Percentiles rank a stretch among this genome's conserved stretches.
These are phyloP conservation scores for Eulacestoma nigropectus DNA, from an alignment of 2,113 vertebrate genomes.

Conservation along the genomic window DNA sequence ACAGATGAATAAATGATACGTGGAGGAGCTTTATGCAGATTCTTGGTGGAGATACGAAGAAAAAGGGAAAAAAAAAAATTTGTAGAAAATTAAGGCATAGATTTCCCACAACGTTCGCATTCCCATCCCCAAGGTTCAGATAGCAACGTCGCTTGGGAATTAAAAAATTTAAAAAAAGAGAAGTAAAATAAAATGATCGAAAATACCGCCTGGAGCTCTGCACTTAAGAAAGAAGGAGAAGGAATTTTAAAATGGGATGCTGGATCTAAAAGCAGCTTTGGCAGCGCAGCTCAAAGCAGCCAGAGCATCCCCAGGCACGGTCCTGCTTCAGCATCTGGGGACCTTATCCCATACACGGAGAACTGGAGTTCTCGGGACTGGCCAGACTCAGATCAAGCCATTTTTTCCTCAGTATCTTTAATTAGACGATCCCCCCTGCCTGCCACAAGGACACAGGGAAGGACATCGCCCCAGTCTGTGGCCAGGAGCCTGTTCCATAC, in stretches of 20 bases:
- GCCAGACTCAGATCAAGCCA: background rate
- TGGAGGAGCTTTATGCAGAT: conserved; percentile 5
- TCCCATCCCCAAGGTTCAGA: background rate
- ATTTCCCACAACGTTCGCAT: background rate
- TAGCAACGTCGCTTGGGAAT: background rate
- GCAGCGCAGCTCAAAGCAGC: background rate
- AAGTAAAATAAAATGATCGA: background rate
- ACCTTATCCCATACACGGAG: fast-evolving
- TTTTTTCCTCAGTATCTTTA: background rate
- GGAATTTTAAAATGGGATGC: background rate
- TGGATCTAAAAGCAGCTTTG: background rate
- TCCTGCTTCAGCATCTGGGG: background rate
- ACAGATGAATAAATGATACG: conserved; percentile 37
- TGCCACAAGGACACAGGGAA: background rate
- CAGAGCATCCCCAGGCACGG: fast-evolving
- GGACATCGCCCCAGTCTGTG: background rate
- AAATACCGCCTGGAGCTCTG: background rate
- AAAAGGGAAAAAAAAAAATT: no score
- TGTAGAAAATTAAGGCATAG: background rate
- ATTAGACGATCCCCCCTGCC: background rate
- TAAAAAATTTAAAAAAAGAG: background rate
- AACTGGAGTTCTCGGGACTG: fast-evolving
- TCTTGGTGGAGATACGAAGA: background rate
- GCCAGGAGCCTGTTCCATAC: background rate
- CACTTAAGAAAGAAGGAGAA: background rate